Percentiles rank a stretch among this genome's conserved stretches.
phyloP scores from a whole-genome alignment of 1,140 invertebrate species.

The Tetramorium parvispinum region DNA sequence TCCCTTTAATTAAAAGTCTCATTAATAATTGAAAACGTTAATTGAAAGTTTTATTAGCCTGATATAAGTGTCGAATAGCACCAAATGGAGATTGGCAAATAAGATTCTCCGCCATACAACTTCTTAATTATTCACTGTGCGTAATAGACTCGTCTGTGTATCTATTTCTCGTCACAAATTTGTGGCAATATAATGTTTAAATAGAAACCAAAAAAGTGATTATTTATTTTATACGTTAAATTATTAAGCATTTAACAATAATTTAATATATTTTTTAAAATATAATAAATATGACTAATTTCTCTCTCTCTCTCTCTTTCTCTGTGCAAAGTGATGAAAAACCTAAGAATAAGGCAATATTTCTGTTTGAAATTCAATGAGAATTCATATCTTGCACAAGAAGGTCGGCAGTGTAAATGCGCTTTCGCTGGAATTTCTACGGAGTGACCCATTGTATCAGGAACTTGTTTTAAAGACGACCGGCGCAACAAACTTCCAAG shows the following conservation, averaged over 20 bases:
- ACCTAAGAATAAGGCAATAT: constrained; percentile 7
- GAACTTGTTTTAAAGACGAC: constrained; percentile 19
- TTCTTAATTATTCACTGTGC: neutral
- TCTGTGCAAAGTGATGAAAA: neutral
- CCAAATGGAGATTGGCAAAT: constrained; percentile 11
- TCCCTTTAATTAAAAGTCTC: constrained; percentile 65
- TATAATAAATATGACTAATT: neutral
- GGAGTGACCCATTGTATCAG: neutral
- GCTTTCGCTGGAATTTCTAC: neutral
- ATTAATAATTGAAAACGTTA: constrained; percentile 69
- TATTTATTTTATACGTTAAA: neutral
- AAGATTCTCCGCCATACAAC: neutral
- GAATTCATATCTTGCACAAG: neutral
- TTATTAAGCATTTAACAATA: neutral
- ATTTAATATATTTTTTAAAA: constrained; percentile 5
- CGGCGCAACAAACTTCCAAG: constrained; percentile 49
- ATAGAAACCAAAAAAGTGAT: neutral
- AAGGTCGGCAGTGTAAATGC: neutral
- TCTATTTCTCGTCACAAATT: neutral
- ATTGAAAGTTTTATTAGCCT: constrained; percentile 43
- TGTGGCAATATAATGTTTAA: neutral
- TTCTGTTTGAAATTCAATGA: neutral
- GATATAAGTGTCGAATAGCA: neutral
- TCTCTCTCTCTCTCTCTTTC: neutral
- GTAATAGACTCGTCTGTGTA: neutral